These are phyloP conservation scores for Motacilla alba DNA, from an alignment of 2,113 vertebrate genomes.

Conservation along the genomic window DNA sequence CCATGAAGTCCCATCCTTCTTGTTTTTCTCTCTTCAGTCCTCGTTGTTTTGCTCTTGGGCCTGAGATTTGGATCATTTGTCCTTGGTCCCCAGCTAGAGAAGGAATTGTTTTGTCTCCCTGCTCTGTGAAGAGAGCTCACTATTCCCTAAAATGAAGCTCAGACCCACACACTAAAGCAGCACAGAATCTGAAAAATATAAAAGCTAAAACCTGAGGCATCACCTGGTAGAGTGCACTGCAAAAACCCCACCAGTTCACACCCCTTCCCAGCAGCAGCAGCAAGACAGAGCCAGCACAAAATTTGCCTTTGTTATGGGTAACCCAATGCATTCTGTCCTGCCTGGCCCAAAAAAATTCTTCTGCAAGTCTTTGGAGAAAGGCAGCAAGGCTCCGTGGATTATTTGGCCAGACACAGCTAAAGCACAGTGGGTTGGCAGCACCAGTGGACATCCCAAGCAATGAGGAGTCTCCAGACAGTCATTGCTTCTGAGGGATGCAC, in stretches of 20 bases:
- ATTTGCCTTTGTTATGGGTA: neutral
- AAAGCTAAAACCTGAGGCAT: neutral
- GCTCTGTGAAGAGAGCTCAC: neutral
- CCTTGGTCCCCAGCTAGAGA: neutral
- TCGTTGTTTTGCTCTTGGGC: rapidly evolving
- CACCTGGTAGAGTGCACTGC: neutral
- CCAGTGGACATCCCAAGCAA: rapidly evolving
- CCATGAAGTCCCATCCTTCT: neutral
- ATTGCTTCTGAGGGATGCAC: neutral
- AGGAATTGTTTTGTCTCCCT: neutral
- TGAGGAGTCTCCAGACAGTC: neutral
- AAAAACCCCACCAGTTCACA: neutral
- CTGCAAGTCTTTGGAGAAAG: neutral
- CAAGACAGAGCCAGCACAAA: neutral
- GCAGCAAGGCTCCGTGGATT: neutral
- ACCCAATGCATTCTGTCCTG: neutral
- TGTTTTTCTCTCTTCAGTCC: neutral
- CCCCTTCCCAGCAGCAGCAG: neutral
- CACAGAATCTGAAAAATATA: neutral
- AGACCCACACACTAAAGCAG: neutral
- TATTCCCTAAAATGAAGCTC: neutral
- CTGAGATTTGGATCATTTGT: neutral
- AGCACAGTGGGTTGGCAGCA: neutral
- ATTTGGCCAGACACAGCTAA: neutral
- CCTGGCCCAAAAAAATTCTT: neutral